Evolutionary conservation across 2,888 invertebrate genomes (phyloP), one percentile per base, ranked within the genome.

Genomic region (Macrosiphum euphorbiae): DNA sequence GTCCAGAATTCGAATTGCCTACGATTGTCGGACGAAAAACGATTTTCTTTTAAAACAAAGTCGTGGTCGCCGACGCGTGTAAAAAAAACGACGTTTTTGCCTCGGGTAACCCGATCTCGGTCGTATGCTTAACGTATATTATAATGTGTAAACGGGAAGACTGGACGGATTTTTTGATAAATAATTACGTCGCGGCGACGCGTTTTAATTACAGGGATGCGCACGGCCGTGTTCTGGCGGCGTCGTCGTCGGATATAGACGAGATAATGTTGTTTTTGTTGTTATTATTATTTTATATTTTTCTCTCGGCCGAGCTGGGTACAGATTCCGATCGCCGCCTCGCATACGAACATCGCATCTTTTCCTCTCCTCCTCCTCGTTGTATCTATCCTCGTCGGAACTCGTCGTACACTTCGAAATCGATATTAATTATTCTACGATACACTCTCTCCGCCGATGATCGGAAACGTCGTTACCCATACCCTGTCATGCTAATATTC

Each of bases 121-220:
- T 78, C 35, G 35, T 35, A 20, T 78, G 20, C 35, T 20, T 35
- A 35, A 78, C 8, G 78, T 16, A 35, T 16, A 78, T 47, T 10
- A 47, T 52, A 5, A 16, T 16, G 2, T 16, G n/a, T 67, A 5
- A 28, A 67, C 55, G 55, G 55, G 20, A 16, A 20, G 0, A 35
- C 78, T 7, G 35, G 78, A 26, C 10, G 85, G 24, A 47, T 87
- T 28, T 13, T 67, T 67, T 50, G 35, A 78, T 90, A 90, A 55
- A 90, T 67, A 44, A 90, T 90, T 67, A 90, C 67, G 50, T 78
- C 26, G 67, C 78, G 67, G 90, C 78, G 50, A 50, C 47, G 67
- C 11, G 67, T 90, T 90, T 90, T 90, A 90, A 90, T 90, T 90
- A 90, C 50, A 90, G 78, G 90, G 90, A 90, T 47, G 88, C 13